phyloP scores from a whole-genome alignment of 2,888 invertebrate genomes.

The Phlogophora meticulosa region DNA sequence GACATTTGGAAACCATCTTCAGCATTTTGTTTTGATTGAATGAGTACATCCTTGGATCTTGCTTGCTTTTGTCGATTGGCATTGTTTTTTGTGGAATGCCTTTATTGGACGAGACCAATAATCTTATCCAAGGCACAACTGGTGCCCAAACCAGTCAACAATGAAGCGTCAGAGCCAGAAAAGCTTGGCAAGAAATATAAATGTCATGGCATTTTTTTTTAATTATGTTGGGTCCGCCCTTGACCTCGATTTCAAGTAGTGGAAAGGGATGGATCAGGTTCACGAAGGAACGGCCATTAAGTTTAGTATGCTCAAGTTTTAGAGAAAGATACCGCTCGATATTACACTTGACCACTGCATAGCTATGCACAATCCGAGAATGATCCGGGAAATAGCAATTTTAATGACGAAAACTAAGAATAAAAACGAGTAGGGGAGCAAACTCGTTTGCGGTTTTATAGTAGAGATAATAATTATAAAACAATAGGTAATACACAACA shows the following conservation, averaged over 20 bases:
- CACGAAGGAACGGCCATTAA: background rate
- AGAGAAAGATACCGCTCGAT: background rate
- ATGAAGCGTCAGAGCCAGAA: background rate
- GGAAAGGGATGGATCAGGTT: background rate
- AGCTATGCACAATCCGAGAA: background rate
- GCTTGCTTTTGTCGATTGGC: constrained; percentile 10
- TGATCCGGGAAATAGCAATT: background rate
- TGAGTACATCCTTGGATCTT: constrained; percentile 10
- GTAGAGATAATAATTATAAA: constrained; percentile 49
- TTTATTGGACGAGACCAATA: constrained; percentile 7
- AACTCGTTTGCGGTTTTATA: constrained; percentile 23
- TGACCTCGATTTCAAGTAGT: constrained; percentile 5
- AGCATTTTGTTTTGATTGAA: constrained; percentile 18
- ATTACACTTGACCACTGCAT: background rate
- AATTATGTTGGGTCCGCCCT: background rate
- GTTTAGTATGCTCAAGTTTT: background rate
- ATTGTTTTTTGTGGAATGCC: constrained; percentile 12
- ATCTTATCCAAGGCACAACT: background rate
- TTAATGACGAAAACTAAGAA: background rate
- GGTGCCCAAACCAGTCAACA: constrained; percentile 2
- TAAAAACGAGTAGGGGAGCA: background rate
- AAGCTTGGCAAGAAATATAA: constrained; percentile 1
- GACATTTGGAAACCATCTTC: background rate
- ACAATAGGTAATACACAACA: constrained; percentile 55
- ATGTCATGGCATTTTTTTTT: background rate